Conservation (phyloP, 2,888 invertebrate genomes). For the Drosophila siamana region DNA sequence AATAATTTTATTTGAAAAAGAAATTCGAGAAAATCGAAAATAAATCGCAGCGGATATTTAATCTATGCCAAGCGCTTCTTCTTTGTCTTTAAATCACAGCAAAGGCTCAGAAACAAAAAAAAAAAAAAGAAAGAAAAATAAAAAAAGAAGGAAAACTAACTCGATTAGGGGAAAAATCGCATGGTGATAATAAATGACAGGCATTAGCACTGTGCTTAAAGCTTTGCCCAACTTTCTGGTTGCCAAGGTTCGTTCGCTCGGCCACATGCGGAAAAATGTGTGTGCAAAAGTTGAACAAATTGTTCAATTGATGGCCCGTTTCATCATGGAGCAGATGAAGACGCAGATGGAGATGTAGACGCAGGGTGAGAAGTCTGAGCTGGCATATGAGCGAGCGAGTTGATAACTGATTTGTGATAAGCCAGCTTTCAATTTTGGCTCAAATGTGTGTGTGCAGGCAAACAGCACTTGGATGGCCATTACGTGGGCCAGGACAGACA, state of each 20-base stretch:
- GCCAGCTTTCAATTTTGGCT: conserved; percentile 69
- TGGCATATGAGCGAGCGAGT: conserved; percentile 33
- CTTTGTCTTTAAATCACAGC: background rate
- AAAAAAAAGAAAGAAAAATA: background rate
- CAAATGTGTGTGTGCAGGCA: conserved; percentile 21
- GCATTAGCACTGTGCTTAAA: conserved; percentile 3
- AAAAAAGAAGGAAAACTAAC: background rate
- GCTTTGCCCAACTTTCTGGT: background rate
- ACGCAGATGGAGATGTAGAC: background rate
- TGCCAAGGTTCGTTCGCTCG: no score
- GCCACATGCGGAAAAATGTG: background rate
- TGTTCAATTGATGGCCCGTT: conserved; percentile 51
- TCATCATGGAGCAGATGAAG: conserved; percentile 31
- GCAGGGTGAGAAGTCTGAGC: background rate
- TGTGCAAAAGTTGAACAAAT: conserved; percentile 46
- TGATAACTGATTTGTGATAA: conserved; percentile 77
- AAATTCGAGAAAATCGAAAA: background rate
- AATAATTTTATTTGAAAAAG: no score
- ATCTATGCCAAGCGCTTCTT: background rate
- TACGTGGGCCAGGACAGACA: conserved; percentile 57
- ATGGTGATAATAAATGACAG: conserved; percentile 8
- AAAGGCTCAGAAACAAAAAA: no score
- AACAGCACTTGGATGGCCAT: conserved; percentile 13
- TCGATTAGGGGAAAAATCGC: background rate
- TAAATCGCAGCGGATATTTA: background rate